Percentiles rank a stretch among this genome's conserved stretches.
Evolutionary conservation across 2,797 vertebrate species (phyloP).

Genomic region (Thripadectes ignobilis): DNA sequence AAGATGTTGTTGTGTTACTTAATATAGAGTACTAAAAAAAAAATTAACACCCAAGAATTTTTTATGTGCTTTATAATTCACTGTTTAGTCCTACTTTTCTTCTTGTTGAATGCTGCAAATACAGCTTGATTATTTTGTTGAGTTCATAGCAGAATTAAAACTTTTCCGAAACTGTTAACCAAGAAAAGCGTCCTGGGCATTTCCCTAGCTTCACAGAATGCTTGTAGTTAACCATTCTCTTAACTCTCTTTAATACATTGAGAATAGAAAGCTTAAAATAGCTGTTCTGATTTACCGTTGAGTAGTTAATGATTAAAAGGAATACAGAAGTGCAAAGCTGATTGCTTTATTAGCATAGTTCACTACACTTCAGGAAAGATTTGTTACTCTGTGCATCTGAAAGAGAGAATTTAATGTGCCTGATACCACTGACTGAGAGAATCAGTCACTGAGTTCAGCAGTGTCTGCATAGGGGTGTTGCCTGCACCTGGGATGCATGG

Average conservation of each 20-base stretch:
- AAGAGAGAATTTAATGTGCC: not conserved
- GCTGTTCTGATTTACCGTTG: not conserved
- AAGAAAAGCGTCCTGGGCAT: not conserved
- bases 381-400: not conserved
- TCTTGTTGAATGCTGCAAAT: not conserved
- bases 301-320: not conserved
- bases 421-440: not conserved
- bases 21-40: not conserved
- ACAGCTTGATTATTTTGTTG: not conserved
- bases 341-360: not conserved
- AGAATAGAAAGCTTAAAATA: not conserved
- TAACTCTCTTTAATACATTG: not conserved
- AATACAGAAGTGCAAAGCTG: not conserved
- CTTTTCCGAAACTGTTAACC: not conserved
- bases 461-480: not conserved
- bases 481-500: not conserved
- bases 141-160: not conserved
- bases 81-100: not conserved
- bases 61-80: not conserved
- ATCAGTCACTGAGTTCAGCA: not conserved
- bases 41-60: not conserved
- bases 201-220: not conserved
- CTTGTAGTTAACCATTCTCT: not conserved
- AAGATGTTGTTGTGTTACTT: not conserved
- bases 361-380: not conserved